Evolutionary conservation across 2,797 vertebrate genomes (phyloP).

Genomic region (Danionella dracula): DNA sequence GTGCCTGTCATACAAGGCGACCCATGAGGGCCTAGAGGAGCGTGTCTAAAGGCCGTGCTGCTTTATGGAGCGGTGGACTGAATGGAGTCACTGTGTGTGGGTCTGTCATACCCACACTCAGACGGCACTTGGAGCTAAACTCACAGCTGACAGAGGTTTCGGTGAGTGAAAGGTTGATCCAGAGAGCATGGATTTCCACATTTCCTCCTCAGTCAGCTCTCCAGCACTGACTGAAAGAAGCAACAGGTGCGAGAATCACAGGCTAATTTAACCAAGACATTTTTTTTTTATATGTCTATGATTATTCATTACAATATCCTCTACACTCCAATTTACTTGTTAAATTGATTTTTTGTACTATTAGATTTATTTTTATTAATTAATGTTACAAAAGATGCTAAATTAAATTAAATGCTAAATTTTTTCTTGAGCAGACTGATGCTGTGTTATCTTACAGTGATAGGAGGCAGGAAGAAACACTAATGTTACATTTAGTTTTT

Average conservation of each 20-base stretch:
- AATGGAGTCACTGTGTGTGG: constrained; percentile 32
- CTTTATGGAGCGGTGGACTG: not conserved
- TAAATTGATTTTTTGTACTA: too few relatives aligned
- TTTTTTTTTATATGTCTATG: too few relatives aligned
- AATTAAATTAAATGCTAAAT: too few relatives aligned
- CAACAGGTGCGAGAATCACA: constrained; percentile 47
- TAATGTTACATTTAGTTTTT: too few relatives aligned
- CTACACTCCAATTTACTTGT: too few relatives aligned
- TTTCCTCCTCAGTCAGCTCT: constrained; percentile 36
- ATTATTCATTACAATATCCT: too few relatives aligned
- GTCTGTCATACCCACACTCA: not conserved
- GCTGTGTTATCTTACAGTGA: too few relatives aligned
- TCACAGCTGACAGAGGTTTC: constrained; percentile 38
- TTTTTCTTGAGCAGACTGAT: too few relatives aligned
- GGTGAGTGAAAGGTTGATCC: constrained; percentile 35
- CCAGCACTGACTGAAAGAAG: constrained; percentile 36
- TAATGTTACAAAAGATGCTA: too few relatives aligned
- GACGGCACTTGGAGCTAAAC: not conserved
- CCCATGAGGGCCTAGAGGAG: constrained; percentile 3
- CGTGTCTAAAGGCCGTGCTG: constrained; percentile 27
- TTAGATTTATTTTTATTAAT: too few relatives aligned
- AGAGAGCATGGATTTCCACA: constrained; percentile 38
- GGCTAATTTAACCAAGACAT: not conserved
- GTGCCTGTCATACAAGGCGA: not conserved
- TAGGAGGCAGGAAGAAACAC: too few relatives aligned